phyloP scores from a whole-genome alignment of 2,113 vertebrate species.

The Oncorhynchus kisutch region DNA sequence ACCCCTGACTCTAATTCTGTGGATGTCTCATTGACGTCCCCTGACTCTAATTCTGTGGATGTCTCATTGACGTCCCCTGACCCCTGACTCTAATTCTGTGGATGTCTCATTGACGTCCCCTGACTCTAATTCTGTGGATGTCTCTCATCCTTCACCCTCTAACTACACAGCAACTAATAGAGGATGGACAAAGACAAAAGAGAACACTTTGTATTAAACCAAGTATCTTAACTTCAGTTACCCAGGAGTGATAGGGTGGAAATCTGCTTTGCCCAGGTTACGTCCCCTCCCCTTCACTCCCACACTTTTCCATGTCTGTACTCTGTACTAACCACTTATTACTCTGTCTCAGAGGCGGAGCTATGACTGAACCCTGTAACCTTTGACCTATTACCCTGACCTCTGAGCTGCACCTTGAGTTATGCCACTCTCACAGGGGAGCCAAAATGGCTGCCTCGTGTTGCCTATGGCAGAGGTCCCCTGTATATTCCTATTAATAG shows the following conservation, averaged over 20 bases:
- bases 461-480: constrained; percentile 14
- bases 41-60: no score
- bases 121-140: no score
- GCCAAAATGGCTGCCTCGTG: constrained; percentile 5
- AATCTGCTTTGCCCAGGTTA: constrained; percentile 26
- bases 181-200: constrained; percentile 28
- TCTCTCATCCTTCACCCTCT: constrained; percentile 12
- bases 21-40: no score
- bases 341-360: constrained; percentile 63
- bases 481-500: constrained; percentile 69
- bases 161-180: constrained; percentile 12
- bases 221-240: constrained; percentile 36
- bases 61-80: no score
- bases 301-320: constrained; percentile 26
- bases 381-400: constrained; percentile 50
- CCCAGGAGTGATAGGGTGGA: constrained; percentile 34
- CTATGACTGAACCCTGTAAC: constrained; percentile 70
- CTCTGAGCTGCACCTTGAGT: constrained; percentile 72
- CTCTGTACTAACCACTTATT: constrained; percentile 69
- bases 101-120: no score
- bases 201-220: constrained; percentile 36
- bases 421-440: constrained; percentile 64
- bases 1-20: no score
- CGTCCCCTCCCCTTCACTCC: background rate
- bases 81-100: no score